A percentile compares a stretch with the other conserved stretches of the same genome.
Evolutionary conservation across 2,797 vertebrate species (phyloP).

Genomic region (Okamejei kenojei): DNA sequence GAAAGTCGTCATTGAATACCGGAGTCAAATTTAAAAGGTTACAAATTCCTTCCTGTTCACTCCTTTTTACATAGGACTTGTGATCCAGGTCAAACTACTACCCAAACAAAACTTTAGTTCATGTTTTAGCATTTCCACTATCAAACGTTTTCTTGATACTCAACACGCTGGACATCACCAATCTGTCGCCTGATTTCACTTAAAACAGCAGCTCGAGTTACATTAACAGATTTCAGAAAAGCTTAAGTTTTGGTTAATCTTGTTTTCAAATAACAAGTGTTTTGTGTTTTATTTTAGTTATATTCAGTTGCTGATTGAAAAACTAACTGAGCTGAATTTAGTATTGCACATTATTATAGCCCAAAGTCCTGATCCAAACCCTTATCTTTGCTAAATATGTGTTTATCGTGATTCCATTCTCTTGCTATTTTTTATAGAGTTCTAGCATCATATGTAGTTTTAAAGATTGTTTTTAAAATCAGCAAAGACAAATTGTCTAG

Average conservation of each 20-base stretch:
- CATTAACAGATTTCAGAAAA: constrained; percentile 13
- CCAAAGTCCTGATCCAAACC: constrained; percentile 30
- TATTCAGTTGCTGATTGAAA: constrained; percentile 26
- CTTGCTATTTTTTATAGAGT: constrained; percentile 29
- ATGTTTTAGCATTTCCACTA: not conserved
- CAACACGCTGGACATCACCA: constrained; percentile 27
- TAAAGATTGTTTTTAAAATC: not conserved
- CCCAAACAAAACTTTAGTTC: not conserved
- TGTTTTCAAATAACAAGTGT: constrained; percentile 27
- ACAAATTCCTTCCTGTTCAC: constrained; percentile 10
- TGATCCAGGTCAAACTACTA: not conserved
- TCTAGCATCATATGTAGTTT: constrained; percentile 33
- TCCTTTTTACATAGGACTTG: not conserved
- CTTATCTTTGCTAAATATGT: constrained; percentile 25
- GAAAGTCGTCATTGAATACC: not conserved
- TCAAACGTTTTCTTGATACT: constrained; percentile 7
- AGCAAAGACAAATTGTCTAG: constrained; percentile 15
- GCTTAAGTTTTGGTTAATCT: not conserved
- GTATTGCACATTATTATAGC: constrained; percentile 35
- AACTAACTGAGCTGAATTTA: constrained; percentile 31
- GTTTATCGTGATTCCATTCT: constrained; percentile 32
- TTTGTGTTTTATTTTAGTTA: constrained; percentile 21
- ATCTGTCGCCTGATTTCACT: constrained; percentile 32
- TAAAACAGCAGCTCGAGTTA: constrained; percentile 31
- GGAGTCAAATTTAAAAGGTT: constrained; percentile 1